Conservation (phyloP, 2,888 invertebrate species). For the Chrysopilus asiliformis region DNA sequence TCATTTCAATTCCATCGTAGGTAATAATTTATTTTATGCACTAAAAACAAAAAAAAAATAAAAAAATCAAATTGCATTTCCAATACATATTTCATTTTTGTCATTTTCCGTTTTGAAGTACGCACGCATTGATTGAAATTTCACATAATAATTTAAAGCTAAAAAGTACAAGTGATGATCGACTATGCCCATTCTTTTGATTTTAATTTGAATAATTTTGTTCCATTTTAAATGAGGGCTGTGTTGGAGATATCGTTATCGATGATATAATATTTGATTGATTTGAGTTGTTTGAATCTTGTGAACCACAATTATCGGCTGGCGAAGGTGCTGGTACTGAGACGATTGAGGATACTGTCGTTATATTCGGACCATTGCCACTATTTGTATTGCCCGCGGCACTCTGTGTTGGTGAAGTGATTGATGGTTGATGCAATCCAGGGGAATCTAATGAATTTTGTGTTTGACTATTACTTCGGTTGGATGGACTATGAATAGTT, state of each 20-base stretch:
- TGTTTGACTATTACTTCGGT: slow-evolving; percentile 23
- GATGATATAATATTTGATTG: slow-evolving; percentile 30
- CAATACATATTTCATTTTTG: too few relatives aligned
- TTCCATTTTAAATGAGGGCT: slow-evolving; percentile 34
- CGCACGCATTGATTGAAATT: too few relatives aligned
- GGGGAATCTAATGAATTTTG: slow-evolving; percentile 16
- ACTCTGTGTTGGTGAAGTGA: slow-evolving; percentile 8
- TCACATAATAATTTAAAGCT: too few relatives aligned
- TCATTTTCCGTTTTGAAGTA: too few relatives aligned
- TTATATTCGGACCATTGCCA: slow-evolving; percentile 11
- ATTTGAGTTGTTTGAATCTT: slow-evolving; percentile 14
- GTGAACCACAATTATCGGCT: slow-evolving; percentile 12
- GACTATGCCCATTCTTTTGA: too few relatives aligned
- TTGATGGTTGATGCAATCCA: slow-evolving; percentile 9
- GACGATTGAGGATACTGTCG: slow-evolving; percentile 13
- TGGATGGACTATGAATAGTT: slow-evolving; percentile 25
- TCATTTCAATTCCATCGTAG: too few relatives aligned
- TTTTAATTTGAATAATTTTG: too few relatives aligned
- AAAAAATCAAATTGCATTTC: too few relatives aligned
- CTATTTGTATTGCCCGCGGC: slow-evolving; percentile 4
- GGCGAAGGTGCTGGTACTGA: slow-evolving; percentile 16
- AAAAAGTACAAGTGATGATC: too few relatives aligned
- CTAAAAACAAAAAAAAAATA: too few relatives aligned
- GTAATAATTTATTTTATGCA: too few relatives aligned
- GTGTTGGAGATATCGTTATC: slow-evolving; percentile 31